Conservation (phyloP, 2,888 invertebrate species). For the Caradrina clavipalpis region DNA sequence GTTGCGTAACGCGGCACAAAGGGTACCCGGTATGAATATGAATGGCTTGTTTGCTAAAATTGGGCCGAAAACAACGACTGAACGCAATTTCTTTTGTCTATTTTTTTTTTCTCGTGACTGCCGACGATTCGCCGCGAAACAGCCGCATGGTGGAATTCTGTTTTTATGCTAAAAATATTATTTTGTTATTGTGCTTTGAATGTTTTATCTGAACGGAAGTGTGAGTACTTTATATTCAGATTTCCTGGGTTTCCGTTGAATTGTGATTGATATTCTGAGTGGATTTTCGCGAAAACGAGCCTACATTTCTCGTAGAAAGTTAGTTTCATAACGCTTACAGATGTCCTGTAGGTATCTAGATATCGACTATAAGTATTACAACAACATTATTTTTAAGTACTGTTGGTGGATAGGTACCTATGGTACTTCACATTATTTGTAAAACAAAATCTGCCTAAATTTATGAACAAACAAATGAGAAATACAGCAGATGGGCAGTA, state of each 20-base stretch:
- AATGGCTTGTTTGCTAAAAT: slow-evolving; percentile 86
- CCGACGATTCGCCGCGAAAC: slow-evolving; percentile 50
- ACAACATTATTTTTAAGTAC: background rate
- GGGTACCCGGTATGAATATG: slow-evolving; percentile 88
- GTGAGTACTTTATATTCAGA: slow-evolving; percentile 58
- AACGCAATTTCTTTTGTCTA: slow-evolving; percentile 67
- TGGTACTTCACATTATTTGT: background rate
- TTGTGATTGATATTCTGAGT: slow-evolving; percentile 31
- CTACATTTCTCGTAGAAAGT: background rate
- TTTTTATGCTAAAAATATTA: slow-evolving; percentile 54
- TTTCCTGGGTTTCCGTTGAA: slow-evolving; percentile 32
- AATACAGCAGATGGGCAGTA: slow-evolving; percentile 34
- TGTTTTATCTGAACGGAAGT: slow-evolving; percentile 55
- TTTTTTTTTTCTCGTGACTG: slow-evolving; percentile 66
- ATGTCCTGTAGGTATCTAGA: no score
- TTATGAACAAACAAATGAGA: slow-evolving; percentile 8
- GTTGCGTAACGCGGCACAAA: slow-evolving; percentile 85
- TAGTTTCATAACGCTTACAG: background rate
- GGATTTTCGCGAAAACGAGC: slow-evolving; percentile 12
- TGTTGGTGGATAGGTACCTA: no score
- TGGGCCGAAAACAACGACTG: slow-evolving; percentile 76
- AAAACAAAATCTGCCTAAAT: background rate
- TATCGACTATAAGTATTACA: background rate
- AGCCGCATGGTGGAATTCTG: slow-evolving; percentile 56
- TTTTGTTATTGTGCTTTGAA: slow-evolving; percentile 42